Conservation (phyloP, 2,113 vertebrate genomes). For the Dipodomys merriami region DNA sequence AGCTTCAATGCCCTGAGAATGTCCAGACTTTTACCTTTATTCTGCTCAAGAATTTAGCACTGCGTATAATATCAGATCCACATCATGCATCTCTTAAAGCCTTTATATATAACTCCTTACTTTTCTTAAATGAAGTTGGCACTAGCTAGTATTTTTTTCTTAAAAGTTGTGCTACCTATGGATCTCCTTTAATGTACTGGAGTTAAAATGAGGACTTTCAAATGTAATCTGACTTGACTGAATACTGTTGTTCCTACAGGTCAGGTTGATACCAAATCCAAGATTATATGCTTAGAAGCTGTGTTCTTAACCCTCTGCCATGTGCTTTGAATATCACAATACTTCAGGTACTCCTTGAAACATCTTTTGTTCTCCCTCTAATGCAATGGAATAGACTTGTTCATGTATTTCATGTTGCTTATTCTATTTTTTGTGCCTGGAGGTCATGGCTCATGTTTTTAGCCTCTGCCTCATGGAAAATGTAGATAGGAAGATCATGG, state of each 20-base stretch:
- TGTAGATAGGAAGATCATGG: no score
- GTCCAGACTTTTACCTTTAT: background rate
- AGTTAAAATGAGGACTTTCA: background rate
- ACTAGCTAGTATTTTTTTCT: background rate
- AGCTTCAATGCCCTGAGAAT: background rate
- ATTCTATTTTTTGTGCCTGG: background rate
- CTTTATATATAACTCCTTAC: background rate
- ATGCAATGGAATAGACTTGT: background rate
- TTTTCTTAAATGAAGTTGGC: conserved; percentile 9
- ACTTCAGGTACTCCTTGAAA: background rate
- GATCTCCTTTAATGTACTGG: conserved; percentile 15
- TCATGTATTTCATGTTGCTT: background rate
- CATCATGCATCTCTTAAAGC: background rate
- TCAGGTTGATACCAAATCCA: background rate
- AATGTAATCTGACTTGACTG: background rate
- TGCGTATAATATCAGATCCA: background rate
- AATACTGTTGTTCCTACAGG: background rate
- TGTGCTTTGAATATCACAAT: background rate
- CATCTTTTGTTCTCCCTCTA: background rate
- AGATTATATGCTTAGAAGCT: background rate
- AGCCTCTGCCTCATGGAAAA: no score
- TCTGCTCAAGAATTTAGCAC: background rate
- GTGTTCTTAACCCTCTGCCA: background rate
- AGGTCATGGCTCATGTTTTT: no score
- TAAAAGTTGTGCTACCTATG: background rate